Evolutionary conservation across 1,140 invertebrate genomes (phyloP), one percentile per base, ranked within the genome.

Genomic region (Macrobrachium rosenbergii): DNA sequence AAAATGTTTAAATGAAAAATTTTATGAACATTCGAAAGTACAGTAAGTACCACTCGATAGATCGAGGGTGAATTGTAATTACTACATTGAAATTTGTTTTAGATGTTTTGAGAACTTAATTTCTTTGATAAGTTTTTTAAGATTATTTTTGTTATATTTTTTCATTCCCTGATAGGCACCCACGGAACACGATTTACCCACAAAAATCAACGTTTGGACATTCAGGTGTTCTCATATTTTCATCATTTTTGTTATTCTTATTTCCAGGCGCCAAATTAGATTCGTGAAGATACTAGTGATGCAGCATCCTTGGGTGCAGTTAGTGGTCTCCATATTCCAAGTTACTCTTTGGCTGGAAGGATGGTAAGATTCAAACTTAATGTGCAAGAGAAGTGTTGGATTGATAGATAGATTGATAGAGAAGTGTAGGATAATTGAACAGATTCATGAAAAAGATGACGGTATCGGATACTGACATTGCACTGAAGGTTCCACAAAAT

Each of bases 221-320:
- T 52, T 21, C 16, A 43, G 2, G 19, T 63, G 14, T 37, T 45
- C n/a, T 14, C 19, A 3, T 23, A 21, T 21, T 21, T n/a, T 21
- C 2, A 82, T 19, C 2, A 45, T 16, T 69, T 59, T 58, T 73
- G 80, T 19, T 21, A 45, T 23, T 82, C 16, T 75, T 52, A 82
- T n/a, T 58, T 63, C 0, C 89, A 89, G 89, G 45, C 37, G 28
- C 23, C 89, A 89, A 64, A 82, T 89, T 63, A 82, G 83, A 7
- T 45, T 89, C 28, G 45, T 89, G 2, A 89, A 83, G 77, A 28
- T 86, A 23, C 69, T 89, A 72, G 78, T 89, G 28, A 62, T 88
- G 72, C 89, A 89, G 23, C 89, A 89, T 77, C 82, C 72, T 21
- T 88, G 87, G 82, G 76, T 89, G 0, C 89, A 89, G n/a, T 75